phyloP scores from a whole-genome alignment of 2,113 vertebrate genomes.

The Xyrauchen texanus region DNA sequence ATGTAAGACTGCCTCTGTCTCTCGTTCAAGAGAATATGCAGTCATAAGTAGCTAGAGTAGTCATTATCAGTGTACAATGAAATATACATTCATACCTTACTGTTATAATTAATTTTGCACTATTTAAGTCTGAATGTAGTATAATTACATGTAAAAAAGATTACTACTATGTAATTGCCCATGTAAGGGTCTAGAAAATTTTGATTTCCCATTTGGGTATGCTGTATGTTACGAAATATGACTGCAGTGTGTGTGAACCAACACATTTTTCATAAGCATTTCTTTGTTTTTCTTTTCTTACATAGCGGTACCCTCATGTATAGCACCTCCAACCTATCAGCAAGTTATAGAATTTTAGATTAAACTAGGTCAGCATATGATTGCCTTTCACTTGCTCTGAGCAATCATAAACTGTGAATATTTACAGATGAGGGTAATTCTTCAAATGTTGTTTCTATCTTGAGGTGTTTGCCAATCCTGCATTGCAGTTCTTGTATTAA shows the following conservation, averaged over 20 bases:
- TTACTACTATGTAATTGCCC: neutral
- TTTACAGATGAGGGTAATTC: conserved; percentile 40
- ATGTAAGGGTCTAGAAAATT: neutral
- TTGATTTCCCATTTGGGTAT: conserved; percentile 4
- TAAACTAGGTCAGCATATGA: conserved; percentile 44
- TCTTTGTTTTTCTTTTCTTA: conserved; percentile 25
- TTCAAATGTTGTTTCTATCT: neutral
- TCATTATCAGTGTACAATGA: neutral
- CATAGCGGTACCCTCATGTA: conserved; percentile 25
- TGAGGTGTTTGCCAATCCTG: neutral
- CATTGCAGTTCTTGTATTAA: neutral
- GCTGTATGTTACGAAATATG: conserved; percentile 34
- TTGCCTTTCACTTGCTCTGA: conserved; percentile 29
- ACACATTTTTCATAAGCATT: conserved; percentile 28
- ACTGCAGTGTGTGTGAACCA: conserved; percentile 15
- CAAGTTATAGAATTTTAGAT: conserved; percentile 33
- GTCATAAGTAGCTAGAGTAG: neutral
- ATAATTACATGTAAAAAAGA: neutral
- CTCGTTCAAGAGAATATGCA: neutral
- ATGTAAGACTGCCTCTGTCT: neutral
- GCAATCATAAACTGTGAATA: conserved; percentile 30
- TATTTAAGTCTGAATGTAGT: conserved; percentile 7
- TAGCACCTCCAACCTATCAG: conserved; percentile 31
- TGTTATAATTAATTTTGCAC: conserved; percentile 19
- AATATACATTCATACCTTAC: neutral